Conservation (phyloP, 2,113 vertebrate genomes). For the Etheostoma cragini region DNA sequence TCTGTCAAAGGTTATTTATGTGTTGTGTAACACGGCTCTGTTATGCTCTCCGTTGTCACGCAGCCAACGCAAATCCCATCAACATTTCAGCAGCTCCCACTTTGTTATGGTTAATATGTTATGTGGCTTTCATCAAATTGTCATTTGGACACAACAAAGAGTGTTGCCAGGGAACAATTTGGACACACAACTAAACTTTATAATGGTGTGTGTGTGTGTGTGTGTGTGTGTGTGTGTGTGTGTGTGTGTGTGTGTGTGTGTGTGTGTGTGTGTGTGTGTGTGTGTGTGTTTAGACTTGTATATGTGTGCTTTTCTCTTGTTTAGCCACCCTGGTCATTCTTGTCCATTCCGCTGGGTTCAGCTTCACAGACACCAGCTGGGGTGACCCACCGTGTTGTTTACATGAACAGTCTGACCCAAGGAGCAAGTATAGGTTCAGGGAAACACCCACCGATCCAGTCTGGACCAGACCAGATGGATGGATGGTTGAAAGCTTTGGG, state of each 20-base stretch:
- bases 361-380: conserved; percentile 38
- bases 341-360: conserved; percentile 38
- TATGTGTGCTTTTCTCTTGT: conserved; percentile 13
- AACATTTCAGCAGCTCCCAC: conserved; percentile 65
- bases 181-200: conserved; percentile 14
- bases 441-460: conserved; percentile 32
- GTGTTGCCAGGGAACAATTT: conserved; percentile 50
- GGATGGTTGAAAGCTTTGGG: conserved; percentile 52
- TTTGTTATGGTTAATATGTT: conserved; percentile 56
- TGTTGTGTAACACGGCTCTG: conserved; percentile 41
- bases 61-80: conserved; percentile 39
- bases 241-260: conserved; percentile 7
- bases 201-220: conserved; percentile 1
- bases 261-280: conserved; percentile 21
- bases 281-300: neutral
- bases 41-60: conserved; percentile 19
- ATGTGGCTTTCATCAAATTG: conserved; percentile 68
- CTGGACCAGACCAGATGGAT: conserved; percentile 32
- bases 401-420: conserved; percentile 27
- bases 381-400: conserved; percentile 43
- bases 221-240: conserved; percentile 15
- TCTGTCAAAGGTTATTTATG: neutral
- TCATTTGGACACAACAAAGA: conserved; percentile 38
- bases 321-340: conserved; percentile 49
- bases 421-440: conserved; percentile 14